Evolutionary conservation across 2,113 vertebrate genomes (phyloP), one percentile per base, ranked within the genome.

Genomic region (Garra rufa): DNA sequence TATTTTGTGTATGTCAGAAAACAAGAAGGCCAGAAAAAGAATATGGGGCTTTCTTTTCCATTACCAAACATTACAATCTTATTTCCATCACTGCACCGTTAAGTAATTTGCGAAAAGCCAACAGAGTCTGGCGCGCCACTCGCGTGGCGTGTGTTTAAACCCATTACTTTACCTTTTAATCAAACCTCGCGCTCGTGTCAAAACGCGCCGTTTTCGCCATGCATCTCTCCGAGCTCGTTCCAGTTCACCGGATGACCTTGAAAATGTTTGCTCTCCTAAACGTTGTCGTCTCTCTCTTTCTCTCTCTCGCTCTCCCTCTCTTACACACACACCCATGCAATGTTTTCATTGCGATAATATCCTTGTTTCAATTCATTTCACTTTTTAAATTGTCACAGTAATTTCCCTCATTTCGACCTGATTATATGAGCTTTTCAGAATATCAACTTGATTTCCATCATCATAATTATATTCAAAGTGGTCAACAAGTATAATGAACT

Each of bases 81-180:
- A 95, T 96, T 95, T 95, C 59, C 77, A 82, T 85, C 83, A 87
- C 83, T 75, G 61, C 73, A 76, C 82, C 61, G 93, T 95, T 97
- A 95, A 96, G 96, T 95, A 95, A 97, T 98, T 96, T 97, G 96
- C 93, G 90, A 95, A 95, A 96, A 94, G 94, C 95, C 95, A 95
- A 95, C 94, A 94, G 95, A 82, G 95, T 96, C 96, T 96, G 95
- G 96, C 96, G 95, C 28, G 80, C 26, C 65, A 19, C 46, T 95
- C 93, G 95, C 92, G 95, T 94, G 96, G 96, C 87, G 93, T 96
- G 96, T 97, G 97, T 97, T 98, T 97, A 97, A 97, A 98, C 92
- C 96, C 95, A 98, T 98, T 99, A 97, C 96, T 97, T 98, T 97
- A 94, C 95, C 96, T 98, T 98, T 99, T 99, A 99, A 98, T 98